These are phyloP conservation scores for Aphelocoma californica DNA, from an alignment of 2,797 vertebrate genomes.

Conservation along the genomic window DNA sequence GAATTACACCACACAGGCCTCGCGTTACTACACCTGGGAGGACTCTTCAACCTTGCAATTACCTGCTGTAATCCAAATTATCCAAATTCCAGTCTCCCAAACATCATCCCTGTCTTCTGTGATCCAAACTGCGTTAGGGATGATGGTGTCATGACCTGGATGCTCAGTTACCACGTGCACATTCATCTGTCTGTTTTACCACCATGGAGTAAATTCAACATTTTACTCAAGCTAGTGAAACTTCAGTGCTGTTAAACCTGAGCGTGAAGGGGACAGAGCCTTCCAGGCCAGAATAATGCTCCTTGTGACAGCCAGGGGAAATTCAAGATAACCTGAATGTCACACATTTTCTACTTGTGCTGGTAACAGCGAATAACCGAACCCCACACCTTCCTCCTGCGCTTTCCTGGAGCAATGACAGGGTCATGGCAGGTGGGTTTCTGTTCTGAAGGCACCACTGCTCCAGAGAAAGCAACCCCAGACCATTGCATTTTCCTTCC, in stretches of 20 bases:
- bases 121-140: not conserved
- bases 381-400: not conserved
- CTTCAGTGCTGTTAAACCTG: not conserved
- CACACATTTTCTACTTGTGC: not conserved
- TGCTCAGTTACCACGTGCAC: not conserved
- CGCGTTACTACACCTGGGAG: not conserved
- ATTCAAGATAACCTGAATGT: not conserved
- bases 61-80: not conserved
- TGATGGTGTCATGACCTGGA: not conserved
- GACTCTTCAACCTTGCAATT: not conserved
- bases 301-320: not conserved
- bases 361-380: not conserved
- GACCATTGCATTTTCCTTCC: not conserved
- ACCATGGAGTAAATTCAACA: not conserved
- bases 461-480: not conserved
- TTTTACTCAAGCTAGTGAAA: not conserved
- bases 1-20: not conserved
- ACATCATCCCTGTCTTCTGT: fast-evolving
- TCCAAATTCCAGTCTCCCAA: not conserved
- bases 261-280: not conserved
- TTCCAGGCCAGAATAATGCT: not conserved
- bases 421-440: not conserved
- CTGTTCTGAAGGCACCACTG: not conserved
- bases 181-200: not conserved
- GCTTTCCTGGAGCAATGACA: not conserved